Percentiles rank a stretch among this genome's conserved stretches.
Evolutionary conservation across 2,113 vertebrate genomes (phyloP).

Genomic region (Jaculus jaculus): DNA sequence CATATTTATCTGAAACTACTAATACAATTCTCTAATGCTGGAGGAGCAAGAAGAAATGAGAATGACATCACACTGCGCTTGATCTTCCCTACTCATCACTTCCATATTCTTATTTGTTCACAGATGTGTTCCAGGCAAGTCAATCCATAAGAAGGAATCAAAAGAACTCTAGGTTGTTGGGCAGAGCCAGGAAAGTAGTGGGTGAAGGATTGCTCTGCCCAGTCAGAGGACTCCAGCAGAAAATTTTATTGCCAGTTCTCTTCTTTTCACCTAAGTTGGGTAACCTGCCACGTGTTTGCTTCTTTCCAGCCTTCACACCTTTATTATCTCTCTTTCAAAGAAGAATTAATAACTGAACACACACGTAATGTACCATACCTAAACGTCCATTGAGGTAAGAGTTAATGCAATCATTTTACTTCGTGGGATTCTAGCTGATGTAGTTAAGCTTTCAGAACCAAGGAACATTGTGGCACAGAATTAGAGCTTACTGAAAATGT

Average conservation of each 20-base stretch:
- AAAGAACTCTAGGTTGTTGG: background rate
- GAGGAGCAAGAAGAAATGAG: background rate
- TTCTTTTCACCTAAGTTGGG: background rate
- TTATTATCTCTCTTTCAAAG: background rate
- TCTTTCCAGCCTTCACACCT: background rate
- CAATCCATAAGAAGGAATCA: background rate
- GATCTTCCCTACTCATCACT: background rate
- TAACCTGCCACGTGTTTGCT: background rate
- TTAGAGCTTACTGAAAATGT: background rate
- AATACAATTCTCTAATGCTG: background rate
- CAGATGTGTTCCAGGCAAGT: background rate
- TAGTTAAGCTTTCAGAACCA: background rate
- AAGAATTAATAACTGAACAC: conserved; percentile 20
- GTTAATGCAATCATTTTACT: background rate
- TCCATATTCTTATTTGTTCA: background rate
- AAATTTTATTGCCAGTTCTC: background rate
- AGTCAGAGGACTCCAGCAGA: background rate
- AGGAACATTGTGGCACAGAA: background rate
- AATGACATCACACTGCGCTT: background rate
- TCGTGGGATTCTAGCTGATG: background rate
- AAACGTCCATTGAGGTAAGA: background rate
- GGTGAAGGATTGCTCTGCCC: background rate
- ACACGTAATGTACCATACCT: background rate
- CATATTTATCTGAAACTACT: background rate
- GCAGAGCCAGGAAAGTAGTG: background rate